Percentiles rank a stretch among this genome's conserved stretches.
These are phyloP conservation scores for Salminus brasiliensis DNA, from an alignment of 2,113 vertebrate genomes.

Conservation along the genomic window DNA sequence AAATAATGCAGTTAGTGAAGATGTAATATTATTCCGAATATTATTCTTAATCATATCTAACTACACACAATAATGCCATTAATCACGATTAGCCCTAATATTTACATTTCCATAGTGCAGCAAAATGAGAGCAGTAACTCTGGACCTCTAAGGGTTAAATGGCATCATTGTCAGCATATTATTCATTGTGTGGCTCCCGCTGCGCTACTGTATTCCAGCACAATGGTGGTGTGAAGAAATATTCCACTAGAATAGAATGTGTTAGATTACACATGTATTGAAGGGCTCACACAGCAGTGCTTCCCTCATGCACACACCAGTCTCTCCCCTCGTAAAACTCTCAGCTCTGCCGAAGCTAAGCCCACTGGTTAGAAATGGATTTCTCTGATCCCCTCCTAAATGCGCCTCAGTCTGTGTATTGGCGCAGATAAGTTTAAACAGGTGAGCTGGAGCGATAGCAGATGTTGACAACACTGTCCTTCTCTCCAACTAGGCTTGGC, in stretches of 20 bases:
- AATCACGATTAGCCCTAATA: too few relatives aligned
- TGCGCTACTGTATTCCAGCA: too few relatives aligned
- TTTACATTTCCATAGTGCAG: too few relatives aligned
- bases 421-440: constrained; percentile 63
- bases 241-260: constrained; percentile 1
- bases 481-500: constrained; percentile 38
- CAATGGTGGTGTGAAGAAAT: neutral
- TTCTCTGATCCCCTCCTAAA: constrained; percentile 57
- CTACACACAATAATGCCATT: too few relatives aligned
- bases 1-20: too few relatives aligned
- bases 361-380: constrained; percentile 56
- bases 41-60: too few relatives aligned
- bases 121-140: too few relatives aligned
- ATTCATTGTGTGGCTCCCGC: too few relatives aligned
- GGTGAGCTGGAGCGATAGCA: constrained; percentile 66
- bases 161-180: too few relatives aligned
- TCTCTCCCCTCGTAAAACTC: constrained; percentile 23
- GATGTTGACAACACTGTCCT: constrained; percentile 57
- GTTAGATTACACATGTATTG: neutral
- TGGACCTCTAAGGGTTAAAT: too few relatives aligned
- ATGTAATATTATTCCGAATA: too few relatives aligned
- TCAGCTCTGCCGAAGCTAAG: constrained; percentile 26
- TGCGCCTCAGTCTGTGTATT: constrained; percentile 54
- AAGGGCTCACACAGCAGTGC: neutral
- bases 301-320: constrained; percentile 11